Evolutionary conservation across 2,113 vertebrate species (phyloP), one percentile per base, ranked within the genome.

Genomic region (Pseudorasbora parva): DNA sequence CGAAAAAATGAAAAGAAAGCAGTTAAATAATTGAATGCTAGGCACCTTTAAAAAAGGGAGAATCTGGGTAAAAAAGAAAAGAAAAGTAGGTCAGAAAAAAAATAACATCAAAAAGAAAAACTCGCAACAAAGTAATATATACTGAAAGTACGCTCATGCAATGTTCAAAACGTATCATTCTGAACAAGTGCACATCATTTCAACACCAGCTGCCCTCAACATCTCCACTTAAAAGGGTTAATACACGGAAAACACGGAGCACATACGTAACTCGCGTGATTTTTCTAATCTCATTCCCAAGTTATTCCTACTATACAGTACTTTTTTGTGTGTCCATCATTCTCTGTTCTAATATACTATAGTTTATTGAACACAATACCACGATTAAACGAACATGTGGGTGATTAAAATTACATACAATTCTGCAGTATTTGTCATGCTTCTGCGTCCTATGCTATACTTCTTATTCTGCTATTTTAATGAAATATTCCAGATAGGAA

Each of bases 1-100:
- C 75, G 73, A 90, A 91, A 91, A 88, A 90, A 84, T 87, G 82
- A 89, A 86, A 90, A 86, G 89, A 91, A 89, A 78, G 86, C 62
- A 77, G 87, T 90, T 93, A 87, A 94, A 94, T 93, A 88, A 94
- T 92, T 93, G 86, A 94, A 90, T 88, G 88, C 75, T 19, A 81
- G 85, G 69, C 71, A 89, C 82, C 69, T 73, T 47, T 75, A 85
- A 27, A 69, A 90, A 90, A 88, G 86, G 54, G 43, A 80, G 25
- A 54, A 85, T 78, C 75, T 80, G 57, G 76, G 74, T 82, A 81
- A 78, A 74, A 73, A 92, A 91, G 5, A 87, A 74, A 33, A 84
- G 82, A 75, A 74, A 92, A 91, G 88, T 92, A 89, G 91, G 89
- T 90, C 90, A 87, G 84, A 80, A 82, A 23, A 85, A 87, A 51